Evolutionary conservation across 2,797 vertebrate species (phyloP), one percentile per base, ranked within the genome.

Genomic region (Acrocephalus scirpaceus): DNA sequence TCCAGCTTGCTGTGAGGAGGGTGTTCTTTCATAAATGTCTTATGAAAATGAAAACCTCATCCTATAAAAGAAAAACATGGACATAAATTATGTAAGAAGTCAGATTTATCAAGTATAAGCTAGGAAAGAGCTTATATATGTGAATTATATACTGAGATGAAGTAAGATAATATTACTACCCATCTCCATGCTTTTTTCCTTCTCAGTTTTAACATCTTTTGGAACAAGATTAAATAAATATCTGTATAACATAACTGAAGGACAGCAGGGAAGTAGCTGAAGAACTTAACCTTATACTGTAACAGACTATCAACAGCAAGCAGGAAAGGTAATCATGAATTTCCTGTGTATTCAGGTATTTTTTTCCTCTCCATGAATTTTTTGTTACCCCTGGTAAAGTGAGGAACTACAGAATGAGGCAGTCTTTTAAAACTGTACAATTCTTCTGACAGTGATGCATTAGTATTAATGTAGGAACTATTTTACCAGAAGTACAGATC

Each of bases 401-500:
- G 12, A 65, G 45, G 19, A 74, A 16, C 67, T 85, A 36, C 56
- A 60, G 50, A 87, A 57, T 47, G 67, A 82, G 53, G 22, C 62
- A 73, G 13, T 51, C 23, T 90, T 71, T 90, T 76, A 48, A 84
- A 94, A 62, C 32, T 54, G 29, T 57, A 3, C 22, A 27, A 4
- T 81, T 48, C 6, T 92, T 60, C 79, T 82, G 71, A 48, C 54
- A 60, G 56, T 38, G 45, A 76, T 70, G 16, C 56, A 42, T 38
- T 4, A 2, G 23, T 79, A 23, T 94, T 88, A 86, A 42, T 38
- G 19, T 56, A 72, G 74, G 44, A 86, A 36, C 73, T 88, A 56
- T 81, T 90, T 85, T 93, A 93, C 48, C 86, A 87, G 67, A 90
- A 92, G 25, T 77, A 72, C 34, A 69, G 57, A 23, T 81, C 36